phyloP scores from a whole-genome alignment of 2,888 invertebrate species.

The Platycheirus rosarum region DNA sequence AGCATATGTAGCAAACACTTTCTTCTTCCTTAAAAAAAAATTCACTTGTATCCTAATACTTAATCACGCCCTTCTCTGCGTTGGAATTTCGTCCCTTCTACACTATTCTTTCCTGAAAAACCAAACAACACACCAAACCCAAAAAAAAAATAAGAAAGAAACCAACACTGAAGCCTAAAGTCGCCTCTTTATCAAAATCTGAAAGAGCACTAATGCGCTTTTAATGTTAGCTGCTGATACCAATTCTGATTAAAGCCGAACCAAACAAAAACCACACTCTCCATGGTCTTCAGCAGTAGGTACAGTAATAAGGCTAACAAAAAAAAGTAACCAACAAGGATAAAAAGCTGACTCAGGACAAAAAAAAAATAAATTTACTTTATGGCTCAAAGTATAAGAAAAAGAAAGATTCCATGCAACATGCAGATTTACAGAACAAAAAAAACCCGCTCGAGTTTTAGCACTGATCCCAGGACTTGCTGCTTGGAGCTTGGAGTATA shows the following conservation, averaged over 20 bases:
- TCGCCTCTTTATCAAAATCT: constrained; percentile 75
- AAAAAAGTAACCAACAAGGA: constrained; percentile 40
- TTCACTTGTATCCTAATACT: too few relatives aligned
- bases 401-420: constrained; percentile 46
- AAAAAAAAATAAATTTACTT: constrained; percentile 60
- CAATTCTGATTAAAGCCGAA: constrained; percentile 80
- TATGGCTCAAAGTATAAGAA: constrained; percentile 50
- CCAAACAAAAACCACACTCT: constrained; percentile 70
- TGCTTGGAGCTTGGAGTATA: constrained; percentile 13
- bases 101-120: constrained; percentile 24
- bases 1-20: too few relatives aligned
- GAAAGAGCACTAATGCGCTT: constrained; percentile 83
- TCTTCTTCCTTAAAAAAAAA: too few relatives aligned
- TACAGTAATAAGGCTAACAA: constrained; percentile 61
- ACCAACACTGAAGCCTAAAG: constrained; percentile 51
- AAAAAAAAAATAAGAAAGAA: constrained; percentile 3
- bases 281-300: background rate
- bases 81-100: constrained; percentile 40
- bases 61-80: too few relatives aligned
- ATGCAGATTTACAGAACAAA: constrained; percentile 43
- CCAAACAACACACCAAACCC: background rate
- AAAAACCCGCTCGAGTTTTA: constrained; percentile 45
- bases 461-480: constrained; percentile 39
- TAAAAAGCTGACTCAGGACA: constrained; percentile 14
- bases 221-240: constrained; percentile 83